These are phyloP conservation scores for Meiosimyza decipiens DNA, from an alignment of 2,888 invertebrate species.

Conservation along the genomic window DNA sequence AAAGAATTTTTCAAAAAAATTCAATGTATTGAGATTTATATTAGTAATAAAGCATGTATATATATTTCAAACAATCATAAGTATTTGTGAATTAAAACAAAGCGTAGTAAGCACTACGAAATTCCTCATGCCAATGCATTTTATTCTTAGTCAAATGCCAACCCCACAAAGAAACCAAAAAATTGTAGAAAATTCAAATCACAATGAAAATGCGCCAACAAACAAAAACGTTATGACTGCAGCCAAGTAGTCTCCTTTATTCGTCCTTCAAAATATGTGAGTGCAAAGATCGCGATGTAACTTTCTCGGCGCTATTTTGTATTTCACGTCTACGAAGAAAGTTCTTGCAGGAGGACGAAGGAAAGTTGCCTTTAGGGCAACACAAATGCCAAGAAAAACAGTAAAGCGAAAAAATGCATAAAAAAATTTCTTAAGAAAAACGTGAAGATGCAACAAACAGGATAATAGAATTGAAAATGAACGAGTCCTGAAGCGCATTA, in stretches of 20 bases:
- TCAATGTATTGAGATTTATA: no score
- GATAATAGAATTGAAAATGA: conserved; percentile 33
- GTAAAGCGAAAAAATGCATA: background rate
- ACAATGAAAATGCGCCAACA: no score
- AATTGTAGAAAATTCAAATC: no score
- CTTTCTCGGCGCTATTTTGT: conserved; percentile 23
- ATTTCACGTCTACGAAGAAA: conserved; percentile 28
- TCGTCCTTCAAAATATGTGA: conserved; percentile 61
- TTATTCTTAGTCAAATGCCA: no score
- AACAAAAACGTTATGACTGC: no score
- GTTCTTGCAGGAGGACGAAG: conserved; percentile 7
- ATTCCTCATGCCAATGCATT: no score
- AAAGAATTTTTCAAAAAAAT: no score
- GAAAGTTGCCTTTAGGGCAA: conserved; percentile 31
- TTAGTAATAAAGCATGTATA: no score
- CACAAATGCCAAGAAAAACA: background rate
- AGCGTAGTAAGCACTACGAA: no score
- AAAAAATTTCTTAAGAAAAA: conserved; percentile 3
- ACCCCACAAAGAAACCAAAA: no score
- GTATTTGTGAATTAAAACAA: no score
- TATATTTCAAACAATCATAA: no score
- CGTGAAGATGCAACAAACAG: conserved; percentile 7
- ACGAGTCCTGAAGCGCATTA: conserved; percentile 36
- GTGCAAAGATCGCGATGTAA: conserved; percentile 43
- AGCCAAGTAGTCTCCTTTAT: conserved; percentile 57